These are phyloP conservation scores for Philopedon plagiatum DNA, from an alignment of 2,888 invertebrate species.

Conservation along the genomic window DNA sequence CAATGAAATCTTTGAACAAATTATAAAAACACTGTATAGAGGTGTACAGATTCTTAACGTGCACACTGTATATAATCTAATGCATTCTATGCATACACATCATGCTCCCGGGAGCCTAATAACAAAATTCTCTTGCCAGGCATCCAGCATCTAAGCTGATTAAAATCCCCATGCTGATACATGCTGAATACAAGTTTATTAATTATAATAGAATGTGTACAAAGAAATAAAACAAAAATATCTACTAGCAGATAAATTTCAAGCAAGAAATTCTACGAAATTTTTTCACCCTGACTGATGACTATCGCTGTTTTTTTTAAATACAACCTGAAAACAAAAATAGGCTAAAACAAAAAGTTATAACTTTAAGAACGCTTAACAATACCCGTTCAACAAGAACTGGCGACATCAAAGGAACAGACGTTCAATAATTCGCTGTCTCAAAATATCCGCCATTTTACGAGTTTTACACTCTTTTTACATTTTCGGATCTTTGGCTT, in stretches of 20 bases:
- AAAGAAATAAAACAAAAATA: too few species aligned
- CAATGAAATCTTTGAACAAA: too few species aligned
- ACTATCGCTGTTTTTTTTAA: too few species aligned
- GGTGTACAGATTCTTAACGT: too few species aligned
- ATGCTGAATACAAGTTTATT: constrained; percentile 10
- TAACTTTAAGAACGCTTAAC: background rate
- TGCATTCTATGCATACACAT: constrained; percentile 13
- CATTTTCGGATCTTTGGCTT: constrained; percentile 27
- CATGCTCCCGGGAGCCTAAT: constrained; percentile 8
- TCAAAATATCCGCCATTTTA: constrained; percentile 2
- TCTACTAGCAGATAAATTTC: too few species aligned
- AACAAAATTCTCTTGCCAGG: constrained; percentile 21
- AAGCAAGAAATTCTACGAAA: too few species aligned
- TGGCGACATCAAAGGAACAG: constrained; percentile 5
- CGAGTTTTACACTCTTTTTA: constrained; percentile 28
- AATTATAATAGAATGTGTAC: background rate
- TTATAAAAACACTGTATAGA: too few species aligned
- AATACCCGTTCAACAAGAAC: background rate
- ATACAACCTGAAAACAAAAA: background rate
- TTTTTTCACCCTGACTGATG: too few species aligned
- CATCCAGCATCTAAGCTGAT: constrained; percentile 9
- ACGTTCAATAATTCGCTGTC: background rate
- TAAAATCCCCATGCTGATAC: constrained; percentile 19
- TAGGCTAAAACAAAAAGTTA: background rate
- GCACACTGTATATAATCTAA: too few species aligned